A percentile compares a stretch with the other conserved stretches of the same genome.
These are phyloP conservation scores for Euzophera pinguis DNA, from an alignment of 2,888 invertebrate genomes.

Conservation along the genomic window DNA sequence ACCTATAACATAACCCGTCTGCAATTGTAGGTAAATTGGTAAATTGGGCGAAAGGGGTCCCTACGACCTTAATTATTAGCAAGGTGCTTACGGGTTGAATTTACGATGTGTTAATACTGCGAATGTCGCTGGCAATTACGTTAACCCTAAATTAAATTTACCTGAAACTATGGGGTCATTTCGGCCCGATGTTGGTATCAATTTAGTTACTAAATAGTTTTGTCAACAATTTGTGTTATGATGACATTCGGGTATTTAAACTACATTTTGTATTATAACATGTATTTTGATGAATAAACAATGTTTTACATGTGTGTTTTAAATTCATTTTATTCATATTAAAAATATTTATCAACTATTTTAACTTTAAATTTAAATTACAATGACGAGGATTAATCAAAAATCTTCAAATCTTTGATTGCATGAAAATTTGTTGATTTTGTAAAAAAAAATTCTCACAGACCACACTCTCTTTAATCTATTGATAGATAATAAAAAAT, in stretches of 20 bases:
- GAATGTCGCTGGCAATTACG: slow-evolving; percentile 63
- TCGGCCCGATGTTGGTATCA: slow-evolving; percentile 29
- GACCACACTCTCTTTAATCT: no score
- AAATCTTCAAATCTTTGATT: no score
- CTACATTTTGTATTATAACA: background rate
- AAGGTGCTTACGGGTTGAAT: slow-evolving; percentile 73
- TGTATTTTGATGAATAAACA: no score
- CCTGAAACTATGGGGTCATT: slow-evolving; percentile 53
- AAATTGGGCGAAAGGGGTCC: slow-evolving; percentile 58
- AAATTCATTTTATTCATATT: no score
- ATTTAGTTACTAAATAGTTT: slow-evolving; percentile 17
- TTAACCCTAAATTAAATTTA: slow-evolving; percentile 70
- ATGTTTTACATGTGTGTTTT: background rate
- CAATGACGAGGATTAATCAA: no score
- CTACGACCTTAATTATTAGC: slow-evolving; percentile 73
- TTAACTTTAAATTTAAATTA: no score
- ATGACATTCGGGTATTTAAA: background rate
- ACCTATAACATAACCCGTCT: slow-evolving; percentile 45
- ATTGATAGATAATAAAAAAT: no score
- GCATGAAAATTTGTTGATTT: no score
- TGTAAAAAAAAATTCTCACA: no score
- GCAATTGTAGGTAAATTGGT: slow-evolving; percentile 49
- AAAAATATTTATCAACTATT: no score
- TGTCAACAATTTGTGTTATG: slow-evolving; percentile 15
- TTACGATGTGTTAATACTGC: slow-evolving; percentile 75